Evolutionary conservation across 2,888 invertebrate species (phyloP).

Genomic region (Ochlodes sylvanus): DNA sequence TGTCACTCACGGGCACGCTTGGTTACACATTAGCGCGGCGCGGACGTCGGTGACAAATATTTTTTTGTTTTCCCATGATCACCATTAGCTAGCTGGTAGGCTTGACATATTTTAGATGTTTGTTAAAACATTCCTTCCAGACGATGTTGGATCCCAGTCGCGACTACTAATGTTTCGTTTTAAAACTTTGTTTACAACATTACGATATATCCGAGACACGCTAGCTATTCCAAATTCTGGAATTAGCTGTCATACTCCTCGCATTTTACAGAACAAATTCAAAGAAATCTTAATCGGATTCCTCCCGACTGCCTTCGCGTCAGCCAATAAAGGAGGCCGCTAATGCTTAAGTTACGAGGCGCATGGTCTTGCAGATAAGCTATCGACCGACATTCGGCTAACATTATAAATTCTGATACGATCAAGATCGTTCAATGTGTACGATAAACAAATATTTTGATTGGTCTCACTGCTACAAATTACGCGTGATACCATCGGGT

Average conservation of each 20-base stretch:
- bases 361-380: conserved; percentile 57
- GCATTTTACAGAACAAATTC: conserved; percentile 34
- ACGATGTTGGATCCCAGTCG: conserved; percentile 15
- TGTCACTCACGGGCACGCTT: conserved; percentile 74
- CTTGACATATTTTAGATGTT: conserved; percentile 65
- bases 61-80: conserved; percentile 81
- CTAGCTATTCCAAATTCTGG: conserved; percentile 15
- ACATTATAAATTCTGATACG: conserved; percentile 67
- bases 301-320: conserved; percentile 24
- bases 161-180: conserved; percentile 2
- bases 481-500: conserved; percentile 64
- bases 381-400: conserved; percentile 58
- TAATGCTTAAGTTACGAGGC: conserved; percentile 43
- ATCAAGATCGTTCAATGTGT: conserved; percentile 59
- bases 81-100: conserved; percentile 63
- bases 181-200: conserved; percentile 20
- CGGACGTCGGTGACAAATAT: conserved; percentile 73
- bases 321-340: conserved; percentile 41
- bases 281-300: conserved; percentile 36
- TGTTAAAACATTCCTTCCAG: conserved; percentile 58
- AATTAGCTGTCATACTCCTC: conserved; percentile 15
- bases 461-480: conserved; percentile 69
- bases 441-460: conserved; percentile 77
- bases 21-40: conserved; percentile 78
- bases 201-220: conserved; percentile 23